phyloP scores from a whole-genome alignment of 1,140 invertebrate species.

The Polypedilum pembai region DNA sequence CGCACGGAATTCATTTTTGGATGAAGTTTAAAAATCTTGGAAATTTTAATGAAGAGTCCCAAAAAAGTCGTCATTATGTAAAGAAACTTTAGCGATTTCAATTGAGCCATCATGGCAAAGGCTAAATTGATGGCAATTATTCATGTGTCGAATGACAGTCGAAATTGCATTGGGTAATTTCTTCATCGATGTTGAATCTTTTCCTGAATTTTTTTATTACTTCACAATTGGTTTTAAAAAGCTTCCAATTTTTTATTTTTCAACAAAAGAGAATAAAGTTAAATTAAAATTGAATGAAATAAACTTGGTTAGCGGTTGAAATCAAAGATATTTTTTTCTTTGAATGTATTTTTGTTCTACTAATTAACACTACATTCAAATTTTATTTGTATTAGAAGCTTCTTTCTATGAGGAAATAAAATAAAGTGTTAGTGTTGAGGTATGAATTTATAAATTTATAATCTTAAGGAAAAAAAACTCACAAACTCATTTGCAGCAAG shows the following conservation, averaged over 20 bases:
- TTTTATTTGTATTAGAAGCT: background rate
- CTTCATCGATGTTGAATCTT: background rate
- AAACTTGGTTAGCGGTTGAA: background rate
- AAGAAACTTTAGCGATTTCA: too few relatives aligned
- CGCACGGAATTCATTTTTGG: too few relatives aligned
- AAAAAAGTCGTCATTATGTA: too few relatives aligned
- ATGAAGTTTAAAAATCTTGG: too few relatives aligned
- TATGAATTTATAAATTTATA: too few relatives aligned
- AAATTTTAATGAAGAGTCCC: too few relatives aligned
- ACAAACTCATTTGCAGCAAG: too few relatives aligned
- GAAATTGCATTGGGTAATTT: constrained; percentile 18
- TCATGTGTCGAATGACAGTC: background rate
- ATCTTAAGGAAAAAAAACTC: too few relatives aligned
- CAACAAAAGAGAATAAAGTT: background rate
- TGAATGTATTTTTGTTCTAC: background rate
- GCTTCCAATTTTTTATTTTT: background rate
- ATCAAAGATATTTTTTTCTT: constrained; percentile 5
- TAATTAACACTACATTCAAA: constrained; percentile 5
- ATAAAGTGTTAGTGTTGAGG: too few relatives aligned
- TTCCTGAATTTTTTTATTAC: background rate
- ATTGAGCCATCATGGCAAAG: background rate
- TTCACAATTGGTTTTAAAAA: background rate
- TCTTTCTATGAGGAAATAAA: too few relatives aligned
- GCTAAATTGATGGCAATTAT: constrained; percentile 12
- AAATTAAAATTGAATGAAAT: background rate